A percentile compares a stretch with the other conserved stretches of the same genome.
Evolutionary conservation across 2,888 invertebrate species (phyloP).

Genomic region (Eristalinus aeneus): DNA sequence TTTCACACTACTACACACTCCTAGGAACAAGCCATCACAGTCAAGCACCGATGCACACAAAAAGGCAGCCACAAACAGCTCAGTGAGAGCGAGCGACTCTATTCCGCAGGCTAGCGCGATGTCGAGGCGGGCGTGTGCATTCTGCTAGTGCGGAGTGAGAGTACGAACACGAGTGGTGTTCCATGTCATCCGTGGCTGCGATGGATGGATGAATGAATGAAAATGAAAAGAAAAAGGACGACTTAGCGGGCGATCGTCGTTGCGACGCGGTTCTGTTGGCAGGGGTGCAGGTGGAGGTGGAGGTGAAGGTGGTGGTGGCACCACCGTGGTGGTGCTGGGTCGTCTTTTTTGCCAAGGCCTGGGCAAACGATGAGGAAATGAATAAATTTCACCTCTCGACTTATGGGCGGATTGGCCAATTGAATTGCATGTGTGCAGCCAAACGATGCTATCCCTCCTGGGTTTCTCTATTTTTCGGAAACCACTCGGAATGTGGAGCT

Average conservation of each 20-base stretch:
- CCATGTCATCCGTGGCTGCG: slow-evolving; percentile 19
- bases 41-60: slow-evolving; percentile 34
- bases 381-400: slow-evolving; percentile 71
- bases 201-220: slow-evolving; percentile 57
- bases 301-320: too few species aligned
- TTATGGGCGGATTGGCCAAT: slow-evolving; percentile 70
- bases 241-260: slow-evolving; percentile 41
- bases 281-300: too few species aligned
- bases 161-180: neutral
- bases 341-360: slow-evolving; percentile 50
- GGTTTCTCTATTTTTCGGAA: slow-evolving; percentile 65
- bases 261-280: too few species aligned
- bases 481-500: slow-evolving; percentile 66
- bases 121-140: slow-evolving; percentile 20
- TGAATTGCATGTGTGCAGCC: slow-evolving; percentile 70
- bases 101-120: slow-evolving; percentile 42
- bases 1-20: neutral
- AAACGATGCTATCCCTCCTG: slow-evolving; percentile 63
- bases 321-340: slow-evolving; percentile 6
- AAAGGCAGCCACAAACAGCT: slow-evolving; percentile 60
- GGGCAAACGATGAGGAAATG: slow-evolving; percentile 68
- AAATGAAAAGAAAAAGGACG: slow-evolving; percentile 62
- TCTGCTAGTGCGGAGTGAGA: slow-evolving; percentile 3
- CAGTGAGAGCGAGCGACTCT: slow-evolving; percentile 50
- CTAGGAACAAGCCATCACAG: slow-evolving; percentile 33